These are phyloP conservation scores for Pachyseris speciosa DNA, from an alignment of 64 coral and sea anemone genomes.

Conservation along the genomic window DNA sequence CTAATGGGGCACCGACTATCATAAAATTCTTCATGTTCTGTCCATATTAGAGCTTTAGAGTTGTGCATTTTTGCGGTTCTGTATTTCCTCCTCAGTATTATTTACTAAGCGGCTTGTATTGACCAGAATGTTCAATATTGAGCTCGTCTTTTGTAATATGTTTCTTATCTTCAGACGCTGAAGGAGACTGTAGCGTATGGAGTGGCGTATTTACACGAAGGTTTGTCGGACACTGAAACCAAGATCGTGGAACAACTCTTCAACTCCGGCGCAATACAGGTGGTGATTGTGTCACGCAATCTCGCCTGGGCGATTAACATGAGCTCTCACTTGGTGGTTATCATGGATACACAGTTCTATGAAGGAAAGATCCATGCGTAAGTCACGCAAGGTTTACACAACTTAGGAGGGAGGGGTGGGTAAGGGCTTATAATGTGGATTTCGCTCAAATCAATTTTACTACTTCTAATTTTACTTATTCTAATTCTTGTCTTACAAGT, in stretches of 20 bases:
- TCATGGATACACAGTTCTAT: slow-evolving; percentile 99
- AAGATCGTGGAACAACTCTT: slow-evolving; percentile 97
- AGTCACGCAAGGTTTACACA: slow-evolving; percentile 29
- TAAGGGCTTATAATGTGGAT: too few relatives aligned
- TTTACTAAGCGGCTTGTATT: too few relatives aligned
- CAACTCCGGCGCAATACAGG: slow-evolving; percentile 97
- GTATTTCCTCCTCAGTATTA: not conserved
- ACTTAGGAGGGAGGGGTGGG: not conserved
- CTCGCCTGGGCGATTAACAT: slow-evolving; percentile 93
- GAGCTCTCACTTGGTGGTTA: slow-evolving; percentile 88
- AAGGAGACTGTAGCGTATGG: slow-evolving; percentile 95
- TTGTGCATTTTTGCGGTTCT: too few relatives aligned
- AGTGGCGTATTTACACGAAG: slow-evolving; percentile 96
- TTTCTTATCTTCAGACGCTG: slow-evolving; percentile 57
- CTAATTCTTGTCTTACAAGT: too few relatives aligned
- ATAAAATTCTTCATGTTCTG: too few relatives aligned
- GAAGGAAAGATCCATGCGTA: slow-evolving; percentile 99
- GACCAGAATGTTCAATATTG: too few relatives aligned
- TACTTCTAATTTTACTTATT: too few relatives aligned
- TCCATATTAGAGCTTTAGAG: too few relatives aligned
- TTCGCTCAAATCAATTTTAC: too few relatives aligned
- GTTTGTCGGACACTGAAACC: slow-evolving; percentile 85
- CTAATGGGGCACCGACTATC: too few relatives aligned
- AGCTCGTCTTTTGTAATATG: not conserved
- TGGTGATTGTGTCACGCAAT: slow-evolving; percentile 93